Evolutionary conservation across 2,888 invertebrate genomes (phyloP).

Genomic region (Hypsopygia costalis): DNA sequence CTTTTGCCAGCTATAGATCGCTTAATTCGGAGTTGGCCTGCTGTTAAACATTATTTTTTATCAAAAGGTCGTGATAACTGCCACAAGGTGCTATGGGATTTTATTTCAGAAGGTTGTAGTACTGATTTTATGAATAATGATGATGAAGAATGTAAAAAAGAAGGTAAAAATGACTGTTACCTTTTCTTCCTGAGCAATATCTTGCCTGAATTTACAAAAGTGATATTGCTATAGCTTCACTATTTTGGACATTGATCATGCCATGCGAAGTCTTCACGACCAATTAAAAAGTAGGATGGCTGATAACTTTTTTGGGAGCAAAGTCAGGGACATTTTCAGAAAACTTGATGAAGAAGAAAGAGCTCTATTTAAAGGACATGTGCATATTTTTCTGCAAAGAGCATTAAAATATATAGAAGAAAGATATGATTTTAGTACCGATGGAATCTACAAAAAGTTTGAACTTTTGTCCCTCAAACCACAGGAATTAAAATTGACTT

Average conservation of each 20-base stretch:
- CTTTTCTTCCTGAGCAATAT: slow-evolving; percentile 7
- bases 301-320: slow-evolving; percentile 7
- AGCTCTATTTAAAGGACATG: slow-evolving; percentile 1
- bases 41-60: no score
- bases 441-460: slow-evolving; percentile 11
- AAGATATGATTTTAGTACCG: slow-evolving; percentile 6
- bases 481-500: slow-evolving; percentile 5
- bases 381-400: slow-evolving; percentile 4
- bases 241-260: not conserved
- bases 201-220: slow-evolving; percentile 7
- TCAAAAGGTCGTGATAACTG: no score
- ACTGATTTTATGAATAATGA: not conserved
- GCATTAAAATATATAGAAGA: slow-evolving; percentile 7
- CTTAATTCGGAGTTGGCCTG: no score
- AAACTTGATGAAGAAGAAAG: not conserved
- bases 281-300: slow-evolving; percentile 5
- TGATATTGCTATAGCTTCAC: not conserved
- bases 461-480: slow-evolving; percentile 9
- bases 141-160: no score
- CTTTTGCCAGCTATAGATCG: slow-evolving; percentile 8
- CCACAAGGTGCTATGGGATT: slow-evolving; percentile 8
- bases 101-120: slow-evolving; percentile 3
- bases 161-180: slow-evolving; percentile 7
- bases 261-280: slow-evolving; percentile 6
- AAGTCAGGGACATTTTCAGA: slow-evolving; percentile 6